phyloP scores from a whole-genome alignment of 2,797 vertebrate species.

The Lophotriccus pileatus region DNA sequence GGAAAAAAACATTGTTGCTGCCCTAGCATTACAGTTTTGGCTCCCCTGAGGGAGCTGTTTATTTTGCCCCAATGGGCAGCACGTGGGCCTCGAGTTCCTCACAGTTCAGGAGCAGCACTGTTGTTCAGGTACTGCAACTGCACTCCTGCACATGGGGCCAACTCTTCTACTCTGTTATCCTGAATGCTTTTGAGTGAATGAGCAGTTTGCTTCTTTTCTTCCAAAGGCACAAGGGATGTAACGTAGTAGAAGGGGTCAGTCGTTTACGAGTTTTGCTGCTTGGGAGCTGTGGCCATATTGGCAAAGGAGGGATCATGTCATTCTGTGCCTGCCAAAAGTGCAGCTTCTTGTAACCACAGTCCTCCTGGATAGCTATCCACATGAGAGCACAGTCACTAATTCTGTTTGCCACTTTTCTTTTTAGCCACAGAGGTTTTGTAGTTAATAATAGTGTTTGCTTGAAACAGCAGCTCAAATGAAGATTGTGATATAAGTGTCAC shows the following conservation, averaged over 20 bases:
- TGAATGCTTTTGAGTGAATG: background rate
- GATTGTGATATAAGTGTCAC: background rate
- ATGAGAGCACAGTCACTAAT: background rate
- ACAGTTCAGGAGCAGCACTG: background rate
- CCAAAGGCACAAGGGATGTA: background rate
- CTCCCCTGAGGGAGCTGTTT: rapidly evolving
- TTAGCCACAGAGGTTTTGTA: background rate
- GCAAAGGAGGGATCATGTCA: background rate
- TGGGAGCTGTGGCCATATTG: background rate
- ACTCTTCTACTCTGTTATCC: background rate
- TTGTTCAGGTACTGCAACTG: background rate
- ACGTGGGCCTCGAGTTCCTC: rapidly evolving
- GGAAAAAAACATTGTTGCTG: background rate
- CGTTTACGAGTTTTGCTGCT: background rate
- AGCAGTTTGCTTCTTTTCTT: background rate
- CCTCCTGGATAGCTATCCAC: background rate
- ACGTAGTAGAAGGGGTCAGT: background rate
- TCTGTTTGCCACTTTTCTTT: background rate
- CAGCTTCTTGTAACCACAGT: background rate
- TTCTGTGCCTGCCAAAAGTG: background rate
- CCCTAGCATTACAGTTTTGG: background rate
- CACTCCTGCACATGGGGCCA: background rate
- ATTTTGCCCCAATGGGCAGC: too few relatives aligned
- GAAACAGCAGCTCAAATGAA: background rate
- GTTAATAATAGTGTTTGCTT: background rate